Evolutionary conservation across 2,113 vertebrate species (phyloP), one percentile per base, ranked within the genome.

Genomic region (Callipepla californica): DNA sequence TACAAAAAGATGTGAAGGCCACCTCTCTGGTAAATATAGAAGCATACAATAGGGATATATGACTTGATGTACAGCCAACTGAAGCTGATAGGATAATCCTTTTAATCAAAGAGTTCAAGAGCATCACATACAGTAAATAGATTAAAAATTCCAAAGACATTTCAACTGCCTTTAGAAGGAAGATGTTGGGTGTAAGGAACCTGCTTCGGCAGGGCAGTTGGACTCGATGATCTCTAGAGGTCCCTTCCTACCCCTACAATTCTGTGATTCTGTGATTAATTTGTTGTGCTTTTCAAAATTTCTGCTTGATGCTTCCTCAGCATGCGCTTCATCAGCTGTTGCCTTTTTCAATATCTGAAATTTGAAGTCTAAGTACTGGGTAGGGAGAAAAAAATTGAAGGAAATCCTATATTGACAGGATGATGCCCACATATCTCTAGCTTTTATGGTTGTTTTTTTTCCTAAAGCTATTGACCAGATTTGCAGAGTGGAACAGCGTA

Each of bases 81-180:
- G 44, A 87, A 77, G 47, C 7, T 65, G 61, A 55, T 45, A 83
- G 7, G 44, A 90, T 48, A 82, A 36, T 50, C 88, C 50, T 67
- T 83, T 82, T 81, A 93, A 91, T 65, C 65, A 95, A 94, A 87
- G 50, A 23, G 85, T 92, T 95, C 91, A 96, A 77, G 73, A 91
- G 42, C 59, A 82, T 47, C 63, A 72, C 45, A 68, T 25, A 67
- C 80, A 87, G 74, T 87, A 89, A 95, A 95, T 59, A 68, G 68
- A 91, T 93, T 94, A 78, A 87, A 80, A 53, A 57, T 94, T 92
- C 65, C 1, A 1, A 87, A 91, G 65, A 93, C 79, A 91, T 88
- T 89, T 86, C 65, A 48, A 80, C 65, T 78, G 85, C 68, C 67
- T 91, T 95, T 92, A 95, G 75, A 36, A 36, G 36, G 36, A 36